Conservation (phyloP, 2,797 vertebrate genomes). For the Octomys mimax region DNA sequence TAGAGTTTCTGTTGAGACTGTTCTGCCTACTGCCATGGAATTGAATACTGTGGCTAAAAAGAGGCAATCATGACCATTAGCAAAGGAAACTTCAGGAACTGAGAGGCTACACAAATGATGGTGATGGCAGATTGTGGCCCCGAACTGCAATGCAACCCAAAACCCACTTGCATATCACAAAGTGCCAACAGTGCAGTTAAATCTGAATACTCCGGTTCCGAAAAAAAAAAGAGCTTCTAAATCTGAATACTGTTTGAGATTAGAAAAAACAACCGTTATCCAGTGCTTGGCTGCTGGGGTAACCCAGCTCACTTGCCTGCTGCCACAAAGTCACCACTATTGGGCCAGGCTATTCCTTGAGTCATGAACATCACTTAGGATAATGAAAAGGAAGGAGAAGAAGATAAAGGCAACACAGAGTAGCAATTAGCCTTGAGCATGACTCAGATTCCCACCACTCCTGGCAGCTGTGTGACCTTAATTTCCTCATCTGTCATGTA, state of each 20-base stretch:
- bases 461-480: background rate
- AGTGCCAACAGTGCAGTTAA: background rate
- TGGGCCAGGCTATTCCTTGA: background rate
- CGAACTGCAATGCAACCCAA: background rate
- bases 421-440: background rate
- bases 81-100: constrained; percentile 15
- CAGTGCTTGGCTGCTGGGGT: background rate
- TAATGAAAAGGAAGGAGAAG: background rate
- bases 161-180: background rate
- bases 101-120: background rate
- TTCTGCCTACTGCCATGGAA: background rate
- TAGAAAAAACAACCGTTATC: background rate
- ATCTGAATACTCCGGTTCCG: background rate
- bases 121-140: background rate
- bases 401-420: background rate
- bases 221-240: no score
- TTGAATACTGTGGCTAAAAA: background rate
- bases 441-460: background rate
- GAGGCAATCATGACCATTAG: background rate
- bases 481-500: constrained; percentile 30
- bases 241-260: background rate
- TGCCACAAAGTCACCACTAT: background rate
- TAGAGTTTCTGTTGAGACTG: background rate
- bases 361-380: background rate
- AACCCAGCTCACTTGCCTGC: background rate